These are phyloP conservation scores for Orthosia incerta DNA, from an alignment of 2,888 invertebrate species.

Conservation along the genomic window DNA sequence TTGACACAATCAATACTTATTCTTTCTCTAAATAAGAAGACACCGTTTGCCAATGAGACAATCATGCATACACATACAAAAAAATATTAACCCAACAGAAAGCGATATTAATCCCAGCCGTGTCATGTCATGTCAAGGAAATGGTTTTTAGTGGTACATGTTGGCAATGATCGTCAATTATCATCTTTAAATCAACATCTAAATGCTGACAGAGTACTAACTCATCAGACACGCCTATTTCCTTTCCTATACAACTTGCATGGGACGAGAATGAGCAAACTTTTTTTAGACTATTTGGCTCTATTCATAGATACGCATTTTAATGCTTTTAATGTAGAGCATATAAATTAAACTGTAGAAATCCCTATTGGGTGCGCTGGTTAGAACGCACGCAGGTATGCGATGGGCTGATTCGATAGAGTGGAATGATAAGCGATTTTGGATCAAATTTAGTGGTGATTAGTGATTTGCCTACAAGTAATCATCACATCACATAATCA, in stretches of 20 bases:
- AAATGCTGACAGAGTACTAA: conserved; percentile 45
- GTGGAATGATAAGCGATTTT: too few relatives aligned
- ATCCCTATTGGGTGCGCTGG: too few relatives aligned
- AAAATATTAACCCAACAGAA: not conserved
- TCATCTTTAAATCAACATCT: conserved; percentile 16
- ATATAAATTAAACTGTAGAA: not conserved
- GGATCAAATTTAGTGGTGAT: too few relatives aligned
- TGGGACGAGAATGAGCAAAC: conserved; percentile 15
- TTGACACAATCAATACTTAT: too few relatives aligned
- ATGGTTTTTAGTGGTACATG: conserved; percentile 18
- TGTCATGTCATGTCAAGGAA: conserved; percentile 30
- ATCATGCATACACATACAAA: not conserved
- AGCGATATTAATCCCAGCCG: not conserved
- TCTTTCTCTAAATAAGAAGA: too few relatives aligned
- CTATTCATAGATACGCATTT: conserved; percentile 1
- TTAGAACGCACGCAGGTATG: too few relatives aligned
- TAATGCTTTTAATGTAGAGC: not conserved
- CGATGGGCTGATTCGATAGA: too few relatives aligned
- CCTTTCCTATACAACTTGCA: conserved; percentile 31
- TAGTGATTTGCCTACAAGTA: too few relatives aligned
- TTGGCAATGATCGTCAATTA: conserved; percentile 29
- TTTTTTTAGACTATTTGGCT: not conserved
- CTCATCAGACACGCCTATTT: conserved; percentile 40
- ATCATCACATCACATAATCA: too few relatives aligned
- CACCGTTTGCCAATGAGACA: not conserved